Base-by-base conservation (phyloP, 2,797 vertebrate genomes). In the Onychomys arenicola region DNA sequence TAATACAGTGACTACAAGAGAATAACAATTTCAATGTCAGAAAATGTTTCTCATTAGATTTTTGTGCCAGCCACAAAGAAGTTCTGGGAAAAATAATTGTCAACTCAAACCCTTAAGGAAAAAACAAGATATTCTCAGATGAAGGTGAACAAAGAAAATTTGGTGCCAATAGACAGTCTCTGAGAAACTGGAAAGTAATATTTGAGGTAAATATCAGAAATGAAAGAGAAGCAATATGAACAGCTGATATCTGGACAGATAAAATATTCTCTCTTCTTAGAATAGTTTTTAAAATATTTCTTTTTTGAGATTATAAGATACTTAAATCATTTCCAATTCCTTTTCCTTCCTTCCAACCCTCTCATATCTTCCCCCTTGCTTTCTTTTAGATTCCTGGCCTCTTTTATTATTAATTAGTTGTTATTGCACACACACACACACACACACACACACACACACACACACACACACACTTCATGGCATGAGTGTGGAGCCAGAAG, bases 201-300 rank as follows among this genome's bases (percentile, higher is more conserved):
- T 61, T 82, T 27, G 25, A 82, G n/a, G 57, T 83, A 34, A 89
- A 65, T 55, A 81, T 93, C 37, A 93, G 34, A 34, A 93, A 82
- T 80, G 25, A 90, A 93, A 89, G 49, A 84, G 83, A 77, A 69
- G 17, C 12, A 94, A 89, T 29, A 90, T 23, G 63, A 92, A 92
- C 19, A 37, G 11, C 76, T 88, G 63, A 52, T 67, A 94, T 52
- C 8, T 77, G 55, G 6, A 59, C 69, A 96, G 93, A 87, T 34
- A 86, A 27, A 94, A 77, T 57, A 89, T 76, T 85, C 43, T 94
- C 16, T 89, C 34, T 40, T 87, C 11, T 49, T 87, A 11, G 77
- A 7, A 61, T 43, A 43, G 37, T 29, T 83, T 61, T 59, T 40
- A 40, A 29, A 81, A 29, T 61, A 83, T 17, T 78, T 96, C 21